Evolutionary conservation across 2,797 vertebrate genomes (phyloP).

Genomic region (Tinamus major): DNA sequence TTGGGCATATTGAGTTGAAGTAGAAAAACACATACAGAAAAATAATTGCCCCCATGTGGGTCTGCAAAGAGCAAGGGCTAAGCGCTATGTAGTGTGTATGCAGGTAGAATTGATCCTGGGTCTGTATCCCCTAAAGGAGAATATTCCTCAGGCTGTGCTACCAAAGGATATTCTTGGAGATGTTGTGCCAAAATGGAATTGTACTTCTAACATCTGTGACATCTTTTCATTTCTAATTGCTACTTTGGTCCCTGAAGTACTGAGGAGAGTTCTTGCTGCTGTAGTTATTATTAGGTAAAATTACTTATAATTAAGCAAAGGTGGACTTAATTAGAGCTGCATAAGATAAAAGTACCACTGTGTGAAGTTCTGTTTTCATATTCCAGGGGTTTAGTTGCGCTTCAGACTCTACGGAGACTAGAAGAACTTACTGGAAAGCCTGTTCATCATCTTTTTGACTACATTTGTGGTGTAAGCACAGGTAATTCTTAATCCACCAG

Average conservation of each 20-base stretch:
- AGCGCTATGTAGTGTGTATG: background rate
- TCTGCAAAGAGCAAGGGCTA: background rate
- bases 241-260: background rate
- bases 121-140: background rate
- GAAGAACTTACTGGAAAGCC: constrained; percentile 92
- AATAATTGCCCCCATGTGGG: background rate
- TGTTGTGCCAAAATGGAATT: background rate
- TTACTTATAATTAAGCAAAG: background rate
- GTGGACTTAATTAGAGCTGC: background rate
- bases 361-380: background rate
- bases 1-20: background rate
- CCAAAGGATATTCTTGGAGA: background rate
- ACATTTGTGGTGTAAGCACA: constrained; percentile 98
- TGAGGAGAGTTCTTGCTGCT: background rate
- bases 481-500: constrained; percentile 77
- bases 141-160: background rate
- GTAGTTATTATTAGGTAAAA: background rate
- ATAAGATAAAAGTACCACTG: background rate
- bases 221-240: background rate
- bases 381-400: constrained; percentile 92
- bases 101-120: background rate
- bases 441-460: constrained; percentile 94
- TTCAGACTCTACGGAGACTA: constrained; percentile 92
- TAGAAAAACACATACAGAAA: background rate
- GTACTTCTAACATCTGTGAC: background rate